Evolutionary conservation across 2,113 vertebrate species (phyloP), one percentile per base, ranked within the genome.

Genomic region (Perognathus longimembris): DNA sequence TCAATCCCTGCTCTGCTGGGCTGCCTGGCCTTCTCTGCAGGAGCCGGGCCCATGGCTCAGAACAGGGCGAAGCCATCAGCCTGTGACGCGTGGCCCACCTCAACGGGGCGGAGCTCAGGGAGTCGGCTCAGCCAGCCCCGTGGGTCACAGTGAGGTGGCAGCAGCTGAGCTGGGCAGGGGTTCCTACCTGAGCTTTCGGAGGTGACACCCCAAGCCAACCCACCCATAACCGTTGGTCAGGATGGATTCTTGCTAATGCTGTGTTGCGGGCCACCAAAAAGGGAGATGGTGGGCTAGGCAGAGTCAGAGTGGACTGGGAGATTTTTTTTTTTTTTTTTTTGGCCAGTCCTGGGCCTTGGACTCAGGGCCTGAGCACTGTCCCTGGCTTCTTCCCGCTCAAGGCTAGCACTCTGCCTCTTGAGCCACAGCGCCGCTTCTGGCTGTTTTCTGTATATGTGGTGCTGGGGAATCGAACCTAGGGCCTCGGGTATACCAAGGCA

Each of bases 101-200:
- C 32, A 20, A 1, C 9, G 6, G 3, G 0, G 57, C 12, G 42
- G 84, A 38, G 57, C 36, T 63, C 3, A 24, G n/a, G 64, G 54
- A 30, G 54, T 26, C 3, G 7, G 50, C 54, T 1, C 20, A 1
- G 0, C 20, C 30, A 8, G 21, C 63, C 24, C 28, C 0, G 0
- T 12, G 12, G 45, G 20, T 79, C 38, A 1, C 3, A 42, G 30
- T 28, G 30, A 21, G 15, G 36, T 5, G 11, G 63, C 30, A 63
- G 80, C 38, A 69, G 59, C 63, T 11, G 26, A 57, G 57, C 0
- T 61, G 64, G 57, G 32, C 64, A 11, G 0, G 5, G 0, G 42
- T 38, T 2, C 18, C 32, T n/a, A 10, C 6, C 7, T 14, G 77
- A 66, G 18, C 73, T 66, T 74, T 78, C 36, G 18, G 11, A 54